Evolutionary conservation across 2,113 vertebrate species (phyloP), one percentile per base, ranked within the genome.

Genomic region (Phyllostomus discolor): DNA sequence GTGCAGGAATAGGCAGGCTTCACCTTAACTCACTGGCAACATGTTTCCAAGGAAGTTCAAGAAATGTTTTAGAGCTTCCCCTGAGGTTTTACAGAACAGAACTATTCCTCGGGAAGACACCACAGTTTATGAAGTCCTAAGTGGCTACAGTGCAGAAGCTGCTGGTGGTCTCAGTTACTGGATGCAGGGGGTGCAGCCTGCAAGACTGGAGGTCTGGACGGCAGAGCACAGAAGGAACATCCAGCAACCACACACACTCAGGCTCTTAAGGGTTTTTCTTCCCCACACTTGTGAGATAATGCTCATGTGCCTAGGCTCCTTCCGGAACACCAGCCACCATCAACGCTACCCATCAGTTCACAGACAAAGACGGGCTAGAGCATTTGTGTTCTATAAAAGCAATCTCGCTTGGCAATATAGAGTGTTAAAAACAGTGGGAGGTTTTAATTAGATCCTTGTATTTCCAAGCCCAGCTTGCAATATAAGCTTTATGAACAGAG

Each of bases 401-500:
- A 2, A 16, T 4, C 73, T 16, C 46, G 6, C 7, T 5, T 17
- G 88, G 54, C 70, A 20, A 1, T 28, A 50, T 28, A 50, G 82
- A 43, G 72, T 81, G 76, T 95, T 73, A 91, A 94, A 96, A 96
- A 35, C 2, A 48, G n/a, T 5, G 0, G 86, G 90, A 24, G 19
- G 90, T 75, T 78, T 93, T 94, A 92, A 95, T 75, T 50, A 94
- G 50, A 88, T 93, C 73, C 22, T 24, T 28, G 78, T 83, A 66
- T 54, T 97, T 93, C 95, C 88, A 73, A 0, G 69, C 66, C 31
- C 67, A 67, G 86, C 43, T 14, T 50, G 43, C 86, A 80, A 98
- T 97, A 97, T 20, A 15, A 92, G 41, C 43, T 95, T 86, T 98
- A 79, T 95, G 95, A 98, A 94, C 92, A 69, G 87, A 98, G 95